Conservation (phyloP, 2,888 invertebrate genomes). For the Tenthredo notha region DNA sequence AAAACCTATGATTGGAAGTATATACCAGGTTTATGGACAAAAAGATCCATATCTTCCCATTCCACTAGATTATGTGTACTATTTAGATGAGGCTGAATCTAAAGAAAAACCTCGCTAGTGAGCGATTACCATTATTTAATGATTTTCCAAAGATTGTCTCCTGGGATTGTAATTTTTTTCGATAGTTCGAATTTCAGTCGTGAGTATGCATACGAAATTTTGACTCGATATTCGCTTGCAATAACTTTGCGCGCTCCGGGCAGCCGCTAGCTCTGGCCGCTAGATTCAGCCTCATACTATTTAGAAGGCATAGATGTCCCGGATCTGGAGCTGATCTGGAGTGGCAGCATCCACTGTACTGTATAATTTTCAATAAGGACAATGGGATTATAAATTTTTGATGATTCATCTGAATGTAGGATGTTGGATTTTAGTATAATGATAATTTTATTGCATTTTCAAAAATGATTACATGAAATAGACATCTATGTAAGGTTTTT, state of each 20-base stretch:
- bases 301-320: background rate
- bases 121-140: too few relatives aligned
- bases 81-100: too few relatives aligned
- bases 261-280: too few relatives aligned
- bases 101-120: too few relatives aligned
- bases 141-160: too few relatives aligned
- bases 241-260: too few relatives aligned
- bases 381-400: background rate
- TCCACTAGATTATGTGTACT: background rate
- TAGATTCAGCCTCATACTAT: too few relatives aligned
- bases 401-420: background rate
- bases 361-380: background rate
- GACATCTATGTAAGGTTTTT: conserved; percentile 60
- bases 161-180: too few relatives aligned
- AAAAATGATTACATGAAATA: conserved; percentile 67
- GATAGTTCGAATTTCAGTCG: too few relatives aligned
- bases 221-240: too few relatives aligned
- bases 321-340: too few relatives aligned
- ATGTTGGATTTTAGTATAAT: conserved; percentile 37
- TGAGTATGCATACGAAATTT: too few relatives aligned
- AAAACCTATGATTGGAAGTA: background rate
- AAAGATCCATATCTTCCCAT: background rate
- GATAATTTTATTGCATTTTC: conserved; percentile 63
- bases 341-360: background rate
- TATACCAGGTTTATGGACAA: background rate